A percentile compares a stretch with the other conserved stretches of the same genome.
phyloP scores from a whole-genome alignment of 2,797 vertebrate species.

The Cyclopterus lumpus region DNA sequence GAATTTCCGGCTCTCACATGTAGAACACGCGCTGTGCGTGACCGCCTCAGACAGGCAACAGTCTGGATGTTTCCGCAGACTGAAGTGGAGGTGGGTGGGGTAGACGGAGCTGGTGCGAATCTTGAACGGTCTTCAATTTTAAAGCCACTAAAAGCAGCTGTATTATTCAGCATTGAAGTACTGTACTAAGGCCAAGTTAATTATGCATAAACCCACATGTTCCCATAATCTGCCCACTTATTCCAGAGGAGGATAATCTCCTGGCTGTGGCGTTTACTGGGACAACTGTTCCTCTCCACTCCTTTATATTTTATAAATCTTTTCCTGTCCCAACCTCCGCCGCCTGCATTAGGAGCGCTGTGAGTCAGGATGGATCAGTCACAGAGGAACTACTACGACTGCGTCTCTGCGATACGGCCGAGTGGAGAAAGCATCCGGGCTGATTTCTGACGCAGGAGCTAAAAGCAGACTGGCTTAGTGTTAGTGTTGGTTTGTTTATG shows the following conservation, averaged over 20 bases:
- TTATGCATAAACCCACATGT: conserved; percentile 84
- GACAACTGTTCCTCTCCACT: conserved; percentile 73
- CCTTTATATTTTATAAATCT: conserved; percentile 84
- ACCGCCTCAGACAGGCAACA: conserved; percentile 41
- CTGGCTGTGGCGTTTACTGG: conserved; percentile 71
- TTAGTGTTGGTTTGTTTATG: conserved; percentile 69
- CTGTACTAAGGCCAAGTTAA: conserved; percentile 72
- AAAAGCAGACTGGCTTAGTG: conserved; percentile 66
- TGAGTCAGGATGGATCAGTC: conserved; percentile 79
- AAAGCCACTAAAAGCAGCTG: conserved; percentile 78
- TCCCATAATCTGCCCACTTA: conserved; percentile 84
- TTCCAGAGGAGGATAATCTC: conserved; percentile 70
- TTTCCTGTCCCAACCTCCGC: conserved; percentile 56
- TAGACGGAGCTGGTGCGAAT: conserved; percentile 50
- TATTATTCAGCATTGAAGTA: conserved; percentile 79
- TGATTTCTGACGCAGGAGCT: conserved; percentile 70
- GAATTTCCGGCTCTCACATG: conserved; percentile 1
- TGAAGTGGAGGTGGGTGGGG: conserved; percentile 11
- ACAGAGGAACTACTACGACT: conserved; percentile 54
- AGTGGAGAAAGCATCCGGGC: conserved; percentile 37
- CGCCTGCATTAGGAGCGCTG: conserved; percentile 67
- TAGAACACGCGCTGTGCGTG: conserved; percentile 27
- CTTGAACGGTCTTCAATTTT: conserved; percentile 66
- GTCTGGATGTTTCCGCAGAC: conserved; percentile 39
- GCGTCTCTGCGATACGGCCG: conserved; percentile 31